Base-by-base conservation (phyloP, 2,113 vertebrate species). In the Promerops cafer region DNA sequence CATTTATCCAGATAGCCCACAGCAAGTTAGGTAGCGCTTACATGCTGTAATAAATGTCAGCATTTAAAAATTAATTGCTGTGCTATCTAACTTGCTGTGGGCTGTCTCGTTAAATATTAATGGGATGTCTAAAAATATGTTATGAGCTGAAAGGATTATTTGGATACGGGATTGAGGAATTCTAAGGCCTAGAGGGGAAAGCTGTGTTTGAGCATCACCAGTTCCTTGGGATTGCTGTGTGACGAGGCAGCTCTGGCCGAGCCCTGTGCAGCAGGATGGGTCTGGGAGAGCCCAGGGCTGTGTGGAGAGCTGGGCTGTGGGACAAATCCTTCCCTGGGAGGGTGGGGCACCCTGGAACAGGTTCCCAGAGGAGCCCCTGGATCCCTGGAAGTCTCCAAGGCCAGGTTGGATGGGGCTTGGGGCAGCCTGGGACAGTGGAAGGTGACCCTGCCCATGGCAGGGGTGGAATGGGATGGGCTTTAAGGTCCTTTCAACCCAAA, bases 21-120 rank as follows among this genome's bases (percentile, higher is more conserved):
- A 97, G 97, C 96, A 94, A 96, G 96, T 84, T 95, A 96, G 97
- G 97, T 96, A 97, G 95, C 45, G 74, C 96, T 93, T 97, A 96
- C 96, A 97, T 93, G 96, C 92, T 96, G 93, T 96, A 97, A 97
- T 97, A 97, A 97, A 97, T 97, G 97, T 97, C 97, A 96, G 94
- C 96, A 94, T 95, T 97, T 97, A 97, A 96, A 96, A 97, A 97
- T 97, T 97, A 97, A 97, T 97, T 97, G 97, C 97, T 96, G 20
- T 94, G 96, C 96, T 97, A 96, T 97, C 96, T 96, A 95, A 96
- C 95, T 97, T 97, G 97, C 96, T 97, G 96, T 94, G 95, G 97
- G 97, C 97, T 97, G 96, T 79, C 96, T 97, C 54, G 45, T 97
- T 96, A 97, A 97, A 97, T 97, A 97, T 97, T 96, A 97, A 97